These are phyloP conservation scores for Macaca fascicularis DNA, from an alignment of 2,113 vertebrate genomes.

Conservation along the genomic window T2T-MFA8v1.1 NC_088384.1:3427001-3427500, in stretches of 20 bases:
- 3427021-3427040: too few relatives aligned
- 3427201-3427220: accelerated
- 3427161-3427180: accelerated
- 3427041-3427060: accelerated
- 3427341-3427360: accelerated
- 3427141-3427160: background rate
- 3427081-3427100: accelerated
- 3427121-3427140: accelerated
- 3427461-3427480: slow-evolving; percentile 27
- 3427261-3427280: accelerated
- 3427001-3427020: accelerated
- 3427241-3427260: accelerated
- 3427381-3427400: accelerated
- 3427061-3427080: background rate
- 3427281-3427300: too few relatives aligned
- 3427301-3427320: background rate
- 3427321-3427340: accelerated
- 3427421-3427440: slow-evolving; percentile 27
- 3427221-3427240: accelerated
- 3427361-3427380: background rate
- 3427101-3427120: accelerated
- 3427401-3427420: background rate
- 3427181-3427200: accelerated
- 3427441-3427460: slow-evolving; percentile 48
- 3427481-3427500: slow-evolving; percentile 34